Evolutionary conservation across 2,888 invertebrate genomes (phyloP).

Genomic region (Amphipoea oculea): DNA sequence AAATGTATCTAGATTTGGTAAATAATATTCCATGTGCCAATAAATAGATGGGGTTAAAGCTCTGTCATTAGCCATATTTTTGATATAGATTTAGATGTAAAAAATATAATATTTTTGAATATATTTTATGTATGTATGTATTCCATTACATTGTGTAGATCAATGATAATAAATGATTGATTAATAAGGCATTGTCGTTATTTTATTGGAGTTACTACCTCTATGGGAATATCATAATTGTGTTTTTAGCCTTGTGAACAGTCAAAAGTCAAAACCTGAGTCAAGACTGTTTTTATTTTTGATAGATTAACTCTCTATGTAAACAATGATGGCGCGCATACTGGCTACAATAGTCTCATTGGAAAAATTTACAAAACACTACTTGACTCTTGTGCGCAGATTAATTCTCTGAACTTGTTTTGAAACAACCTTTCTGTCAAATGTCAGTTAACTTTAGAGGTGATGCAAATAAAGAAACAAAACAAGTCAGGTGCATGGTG

Average conservation of each 20-base stretch:
- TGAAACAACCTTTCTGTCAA: neutral
- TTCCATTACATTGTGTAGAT: constrained; percentile 84
- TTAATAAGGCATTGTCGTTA: constrained; percentile 75
- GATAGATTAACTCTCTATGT: neutral
- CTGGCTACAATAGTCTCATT: neutral
- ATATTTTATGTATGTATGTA: constrained; percentile 85
- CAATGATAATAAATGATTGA: constrained; percentile 88
- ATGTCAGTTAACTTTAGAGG: neutral
- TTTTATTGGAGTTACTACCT: constrained; percentile 41
- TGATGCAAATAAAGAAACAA: neutral
- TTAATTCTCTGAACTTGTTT: neutral
- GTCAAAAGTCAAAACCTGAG: too few relatives aligned
- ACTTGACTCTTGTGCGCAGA: neutral
- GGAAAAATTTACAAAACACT: neutral
- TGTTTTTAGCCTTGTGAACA: neutral
- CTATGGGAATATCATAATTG: neutral
- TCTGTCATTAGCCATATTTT: constrained; percentile 89
- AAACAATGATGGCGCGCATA: too few relatives aligned
- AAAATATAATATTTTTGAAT: constrained; percentile 80
- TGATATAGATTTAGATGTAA: constrained; percentile 84
- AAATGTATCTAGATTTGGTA: constrained; percentile 71
- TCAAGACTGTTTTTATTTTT: neutral
- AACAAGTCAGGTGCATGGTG: neutral
- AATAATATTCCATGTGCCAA: constrained; percentile 88
- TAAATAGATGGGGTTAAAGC: constrained; percentile 73